Evolutionary conservation across 2,888 invertebrate genomes (phyloP).

Genomic region (Nomada hirtipes): DNA sequence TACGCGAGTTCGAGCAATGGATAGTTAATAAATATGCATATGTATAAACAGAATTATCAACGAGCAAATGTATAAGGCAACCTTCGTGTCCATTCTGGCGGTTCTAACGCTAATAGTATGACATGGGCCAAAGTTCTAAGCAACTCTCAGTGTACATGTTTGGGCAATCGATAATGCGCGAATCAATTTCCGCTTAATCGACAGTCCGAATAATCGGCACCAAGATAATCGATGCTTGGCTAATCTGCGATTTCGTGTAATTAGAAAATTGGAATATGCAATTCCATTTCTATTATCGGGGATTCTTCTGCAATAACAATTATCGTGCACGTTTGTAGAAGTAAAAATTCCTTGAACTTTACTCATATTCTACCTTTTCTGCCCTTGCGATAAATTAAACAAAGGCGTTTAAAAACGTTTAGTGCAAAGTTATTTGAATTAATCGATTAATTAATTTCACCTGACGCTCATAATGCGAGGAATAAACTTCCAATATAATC

Average conservation of each 20-base stretch:
- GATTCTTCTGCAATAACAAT: neutral
- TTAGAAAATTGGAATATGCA: neutral
- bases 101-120: neutral
- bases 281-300: neutral
- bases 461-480: no score
- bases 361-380: no score
- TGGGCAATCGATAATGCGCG: neutral
- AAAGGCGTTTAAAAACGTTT: no score
- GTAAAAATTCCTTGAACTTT: no score
- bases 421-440: no score
- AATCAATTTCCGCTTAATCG: conserved; percentile 13
- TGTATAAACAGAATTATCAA: neutral
- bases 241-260: neutral
- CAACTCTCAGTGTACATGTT: neutral
- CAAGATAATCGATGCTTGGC: neutral
- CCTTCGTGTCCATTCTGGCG: neutral
- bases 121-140: neutral
- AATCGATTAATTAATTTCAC: no score
- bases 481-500: no score
- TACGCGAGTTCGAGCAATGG: no score
- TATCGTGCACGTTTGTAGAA: no score
- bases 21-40: no score
- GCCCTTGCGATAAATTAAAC: no score
- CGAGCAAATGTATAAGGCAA: neutral
- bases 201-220: neutral